Evolutionary conservation across 2,113 vertebrate genomes (phyloP).

Genomic region (Peromyscus leucopus): DNA sequence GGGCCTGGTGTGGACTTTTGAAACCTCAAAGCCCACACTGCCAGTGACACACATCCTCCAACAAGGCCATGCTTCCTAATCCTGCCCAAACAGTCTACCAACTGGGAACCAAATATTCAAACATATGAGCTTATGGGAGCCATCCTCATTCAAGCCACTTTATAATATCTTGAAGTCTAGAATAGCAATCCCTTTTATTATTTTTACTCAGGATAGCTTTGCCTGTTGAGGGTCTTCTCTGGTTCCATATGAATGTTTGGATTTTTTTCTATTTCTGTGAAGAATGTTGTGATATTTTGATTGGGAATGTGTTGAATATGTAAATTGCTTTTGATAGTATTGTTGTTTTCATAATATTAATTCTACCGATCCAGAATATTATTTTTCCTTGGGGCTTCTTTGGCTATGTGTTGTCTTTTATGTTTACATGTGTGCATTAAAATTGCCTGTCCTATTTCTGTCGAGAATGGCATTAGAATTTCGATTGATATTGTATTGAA

Average conservation of each 20-base stretch:
- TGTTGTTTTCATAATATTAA: neutral
- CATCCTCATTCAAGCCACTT: neutral
- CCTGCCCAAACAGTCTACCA: neutral
- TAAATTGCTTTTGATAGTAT: neutral
- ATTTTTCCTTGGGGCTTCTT: neutral
- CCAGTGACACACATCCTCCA: neutral
- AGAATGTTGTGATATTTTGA: neutral
- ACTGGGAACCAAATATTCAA: neutral
- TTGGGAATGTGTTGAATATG: neutral
- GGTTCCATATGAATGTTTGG: neutral
- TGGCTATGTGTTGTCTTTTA: neutral
- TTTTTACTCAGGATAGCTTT: neutral
- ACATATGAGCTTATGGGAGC: neutral
- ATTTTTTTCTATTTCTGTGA: neutral
- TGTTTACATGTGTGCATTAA: neutral
- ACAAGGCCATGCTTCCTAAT: neutral
- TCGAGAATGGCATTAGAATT: neutral
- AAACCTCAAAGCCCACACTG: neutral
- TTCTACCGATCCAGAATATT: neutral
- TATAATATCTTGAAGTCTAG: neutral
- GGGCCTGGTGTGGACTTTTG: neutral
- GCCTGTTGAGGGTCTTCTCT: neutral
- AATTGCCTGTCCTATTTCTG: neutral
- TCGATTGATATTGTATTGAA: neutral
- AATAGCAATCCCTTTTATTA: neutral